A percentile compares a stretch with the other conserved stretches of the same genome.
Evolutionary conservation across 2,888 invertebrate species (phyloP).

Genomic region (Euplexia lucipara): DNA sequence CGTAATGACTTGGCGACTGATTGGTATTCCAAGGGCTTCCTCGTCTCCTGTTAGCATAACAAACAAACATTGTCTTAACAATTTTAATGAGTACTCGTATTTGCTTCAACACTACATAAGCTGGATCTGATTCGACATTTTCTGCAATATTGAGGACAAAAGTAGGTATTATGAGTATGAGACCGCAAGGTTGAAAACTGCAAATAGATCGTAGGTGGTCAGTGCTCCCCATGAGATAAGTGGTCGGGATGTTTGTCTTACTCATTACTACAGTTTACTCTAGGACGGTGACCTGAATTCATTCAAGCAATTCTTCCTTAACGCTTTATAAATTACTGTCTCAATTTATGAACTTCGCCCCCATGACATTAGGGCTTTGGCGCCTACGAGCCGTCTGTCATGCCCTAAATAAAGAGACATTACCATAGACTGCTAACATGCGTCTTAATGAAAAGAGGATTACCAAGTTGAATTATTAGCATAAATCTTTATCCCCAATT

Average conservation of each 20-base stretch:
- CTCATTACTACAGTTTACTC: conserved; percentile 51
- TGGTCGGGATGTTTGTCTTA: conserved; percentile 49
- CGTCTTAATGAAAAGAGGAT: conserved; percentile 45
- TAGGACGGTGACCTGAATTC: conserved; percentile 46
- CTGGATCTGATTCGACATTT: conserved; percentile 23
- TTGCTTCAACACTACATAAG: conserved; percentile 49
- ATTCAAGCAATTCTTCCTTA: conserved; percentile 38
- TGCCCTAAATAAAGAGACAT: conserved; percentile 47
- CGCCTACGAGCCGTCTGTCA: conserved; percentile 44
- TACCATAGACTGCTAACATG: conserved; percentile 40
- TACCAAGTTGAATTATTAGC: conserved; percentile 44
- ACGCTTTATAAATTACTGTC: conserved; percentile 44
- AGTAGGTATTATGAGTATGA: conserved; percentile 29
- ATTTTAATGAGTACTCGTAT: conserved; percentile 62
- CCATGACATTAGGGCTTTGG: conserved; percentile 41
- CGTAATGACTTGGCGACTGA: conserved; percentile 60
- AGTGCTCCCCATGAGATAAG: conserved; percentile 44
- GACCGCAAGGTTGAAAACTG: conserved; percentile 30
- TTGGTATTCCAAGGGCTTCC: conserved; percentile 69
- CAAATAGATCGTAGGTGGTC: conserved; percentile 47
- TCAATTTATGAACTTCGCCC: conserved; percentile 34
- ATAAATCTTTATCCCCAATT: conserved; percentile 47
- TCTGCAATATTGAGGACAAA: conserved; percentile 11
- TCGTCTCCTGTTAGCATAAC: conserved; percentile 59
- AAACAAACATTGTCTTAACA: conserved; percentile 63